Conservation (phyloP, 2,888 invertebrate species). For the Ligdia adustata region DNA sequence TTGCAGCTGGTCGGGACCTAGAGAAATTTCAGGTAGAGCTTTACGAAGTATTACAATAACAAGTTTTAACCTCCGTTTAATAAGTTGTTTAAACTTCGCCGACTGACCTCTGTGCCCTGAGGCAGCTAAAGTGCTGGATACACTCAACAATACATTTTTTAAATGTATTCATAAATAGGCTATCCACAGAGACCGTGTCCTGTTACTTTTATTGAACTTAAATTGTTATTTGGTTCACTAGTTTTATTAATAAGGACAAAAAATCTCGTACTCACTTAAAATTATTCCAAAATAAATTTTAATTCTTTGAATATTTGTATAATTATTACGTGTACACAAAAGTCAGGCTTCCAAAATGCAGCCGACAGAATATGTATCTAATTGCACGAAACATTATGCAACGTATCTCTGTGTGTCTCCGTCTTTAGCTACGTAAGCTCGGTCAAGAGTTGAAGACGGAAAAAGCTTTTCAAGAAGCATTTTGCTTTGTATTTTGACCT, state of each 20-base stretch:
- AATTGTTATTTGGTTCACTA: too few relatives aligned
- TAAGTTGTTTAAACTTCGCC: conserved; percentile 33
- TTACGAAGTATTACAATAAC: conserved; percentile 40
- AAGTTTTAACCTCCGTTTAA: conserved; percentile 42
- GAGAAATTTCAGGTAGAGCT: conserved; percentile 32
- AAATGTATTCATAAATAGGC: too few relatives aligned
- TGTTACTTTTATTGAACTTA: too few relatives aligned
- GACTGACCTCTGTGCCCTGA: conserved; percentile 17
- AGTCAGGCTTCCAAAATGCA: too few relatives aligned
- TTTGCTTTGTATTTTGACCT: conserved; percentile 4
- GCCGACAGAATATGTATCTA: too few relatives aligned
- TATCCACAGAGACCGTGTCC: too few relatives aligned
- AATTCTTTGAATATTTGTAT: too few relatives aligned
- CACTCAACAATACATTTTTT: not conserved
- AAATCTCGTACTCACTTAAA: too few relatives aligned
- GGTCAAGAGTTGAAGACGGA: conserved; percentile 1
- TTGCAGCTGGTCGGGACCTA: too few relatives aligned
- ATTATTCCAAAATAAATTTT: too few relatives aligned
- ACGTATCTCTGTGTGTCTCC: not conserved
- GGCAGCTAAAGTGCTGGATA: not conserved
- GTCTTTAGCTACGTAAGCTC: conserved; percentile 1
- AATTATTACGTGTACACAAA: too few relatives aligned
- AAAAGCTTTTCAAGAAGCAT: conserved; percentile 4
- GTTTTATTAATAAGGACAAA: too few relatives aligned
- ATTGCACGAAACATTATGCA: not conserved